Evolutionary conservation across 2,113 vertebrate species (phyloP).

Genomic region (Galemys pyrenaicus): DNA sequence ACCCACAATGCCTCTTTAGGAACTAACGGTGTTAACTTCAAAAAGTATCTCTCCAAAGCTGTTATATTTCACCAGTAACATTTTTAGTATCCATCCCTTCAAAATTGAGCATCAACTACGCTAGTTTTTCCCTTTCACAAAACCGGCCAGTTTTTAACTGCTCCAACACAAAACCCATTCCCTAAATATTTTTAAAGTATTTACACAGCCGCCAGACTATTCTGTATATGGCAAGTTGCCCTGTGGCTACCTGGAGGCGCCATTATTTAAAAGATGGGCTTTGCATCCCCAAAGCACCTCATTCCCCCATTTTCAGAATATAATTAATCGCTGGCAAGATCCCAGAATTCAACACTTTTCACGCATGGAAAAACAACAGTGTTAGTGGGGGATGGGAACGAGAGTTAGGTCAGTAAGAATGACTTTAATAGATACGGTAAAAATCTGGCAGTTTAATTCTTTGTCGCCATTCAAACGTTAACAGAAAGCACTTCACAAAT

Average conservation of each 20-base stretch:
- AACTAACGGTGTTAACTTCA: background rate
- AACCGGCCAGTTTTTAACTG: slow-evolving; percentile 38
- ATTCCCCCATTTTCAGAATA: slow-evolving; percentile 38
- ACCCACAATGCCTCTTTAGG: background rate
- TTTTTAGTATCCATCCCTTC: slow-evolving; percentile 9
- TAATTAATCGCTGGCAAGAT: slow-evolving; percentile 56
- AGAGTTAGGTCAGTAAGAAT: background rate
- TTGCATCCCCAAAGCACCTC: slow-evolving; percentile 9
- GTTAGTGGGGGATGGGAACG: background rate
- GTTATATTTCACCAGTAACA: slow-evolving; percentile 21
- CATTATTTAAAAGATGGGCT: slow-evolving; percentile 51
- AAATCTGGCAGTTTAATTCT: background rate
- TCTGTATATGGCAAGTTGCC: slow-evolving; percentile 8
- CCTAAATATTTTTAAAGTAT: slow-evolving; percentile 1
- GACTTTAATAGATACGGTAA: background rate
- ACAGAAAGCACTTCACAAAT: slow-evolving; percentile 47
- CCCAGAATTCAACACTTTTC: slow-evolving; percentile 56
- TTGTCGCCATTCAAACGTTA: background rate
- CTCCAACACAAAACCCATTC: background rate
- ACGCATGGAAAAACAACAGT: slow-evolving; percentile 33
- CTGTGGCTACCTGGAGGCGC: background rate
- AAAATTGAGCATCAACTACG: background rate
- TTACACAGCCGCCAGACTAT: slow-evolving; percentile 12
- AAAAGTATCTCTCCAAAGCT: background rate
- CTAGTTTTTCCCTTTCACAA: background rate